Evolutionary conservation across 1,140 invertebrate species (phyloP), one percentile per base, ranked within the genome.

Genomic region (Piezodorus guildinii): DNA sequence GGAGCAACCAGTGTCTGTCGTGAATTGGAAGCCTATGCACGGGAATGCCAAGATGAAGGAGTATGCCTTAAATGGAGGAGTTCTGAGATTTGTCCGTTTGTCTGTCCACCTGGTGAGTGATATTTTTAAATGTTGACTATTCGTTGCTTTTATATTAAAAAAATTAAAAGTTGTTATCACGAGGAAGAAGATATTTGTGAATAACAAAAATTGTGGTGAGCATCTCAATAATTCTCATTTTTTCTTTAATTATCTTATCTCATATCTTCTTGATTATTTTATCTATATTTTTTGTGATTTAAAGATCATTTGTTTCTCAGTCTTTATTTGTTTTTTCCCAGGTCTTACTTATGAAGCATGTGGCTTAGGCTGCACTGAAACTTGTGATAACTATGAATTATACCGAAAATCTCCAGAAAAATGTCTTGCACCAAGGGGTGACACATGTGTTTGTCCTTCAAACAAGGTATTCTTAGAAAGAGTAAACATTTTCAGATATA

Each of bases 401-500:
- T 75, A 78, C 0, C 67, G 72, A 2, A 73, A 73, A 27, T 74
- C 74, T 21, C 76, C 75, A 10, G 73, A 74, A 8, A 73, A 76
- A 60, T 89, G 85, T 65, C 66, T 71, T 3, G 72, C 72, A 43
- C 74, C 73, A 61, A 74, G 73, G 8, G 77, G 77, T 27, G 90
- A 93, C 71, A 90, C 90, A 8, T 95, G 91, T 73, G 89, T 86
- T 78, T 95, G 91, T 77, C 85, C 86, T 2, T 70, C 79, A 51
- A 81, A 81, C 60, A 79, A 83, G 71, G 82, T 88, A 39, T 66
- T 2, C 12, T 60, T 60, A 34, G n/a, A 34, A 60, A 39, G 1
- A 25, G 25, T 21, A 56, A 17, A 23, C 6, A 2, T 6, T 15
- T 49, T 19, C 46, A 49, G 2, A 49, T 49, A 49, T 16, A 8